Conservation (phyloP, 2,113 vertebrate species). For the Rutilus rutilus region DNA sequence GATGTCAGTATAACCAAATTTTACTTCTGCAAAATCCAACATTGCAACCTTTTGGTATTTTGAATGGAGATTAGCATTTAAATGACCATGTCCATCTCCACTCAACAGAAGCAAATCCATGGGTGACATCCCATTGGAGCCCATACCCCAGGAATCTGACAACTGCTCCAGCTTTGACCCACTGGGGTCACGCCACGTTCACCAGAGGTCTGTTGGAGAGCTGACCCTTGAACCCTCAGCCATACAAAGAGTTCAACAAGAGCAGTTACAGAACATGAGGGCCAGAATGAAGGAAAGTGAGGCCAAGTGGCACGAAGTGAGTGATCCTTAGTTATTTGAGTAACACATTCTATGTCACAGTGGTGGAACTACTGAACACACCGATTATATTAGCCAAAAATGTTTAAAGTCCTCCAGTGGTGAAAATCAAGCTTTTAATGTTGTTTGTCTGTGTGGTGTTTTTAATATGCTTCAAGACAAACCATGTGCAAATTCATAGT, state of each 20-base stretch:
- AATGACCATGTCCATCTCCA: slow-evolving; percentile 35
- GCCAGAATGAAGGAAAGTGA: slow-evolving; percentile 83
- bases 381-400: neutral
- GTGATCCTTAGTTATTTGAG: neutral
- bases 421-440: too few species aligned
- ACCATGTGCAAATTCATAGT: too few species aligned
- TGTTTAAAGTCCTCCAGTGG: neutral
- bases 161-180: slow-evolving; percentile 38
- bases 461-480: too few species aligned
- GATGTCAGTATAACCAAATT: slow-evolving; percentile 16
- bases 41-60: neutral
- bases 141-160: slow-evolving; percentile 61
- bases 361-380: neutral
- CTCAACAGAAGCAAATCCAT: slow-evolving; percentile 90
- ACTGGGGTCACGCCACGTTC: neutral
- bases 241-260: slow-evolving; percentile 73
- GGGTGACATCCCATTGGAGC: slow-evolving; percentile 84
- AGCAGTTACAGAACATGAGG: slow-evolving; percentile 78
- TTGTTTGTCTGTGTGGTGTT: too few species aligned
- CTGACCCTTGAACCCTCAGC: slow-evolving; percentile 21
- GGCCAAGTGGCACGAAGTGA: slow-evolving; percentile 87
- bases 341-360: neutral
- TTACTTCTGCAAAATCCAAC: neutral
- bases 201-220: slow-evolving; percentile 11
- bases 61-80: neutral